Conservation (phyloP, 92 coral and sea anemone genomes). For the Pocillopora meandrina region DNA sequence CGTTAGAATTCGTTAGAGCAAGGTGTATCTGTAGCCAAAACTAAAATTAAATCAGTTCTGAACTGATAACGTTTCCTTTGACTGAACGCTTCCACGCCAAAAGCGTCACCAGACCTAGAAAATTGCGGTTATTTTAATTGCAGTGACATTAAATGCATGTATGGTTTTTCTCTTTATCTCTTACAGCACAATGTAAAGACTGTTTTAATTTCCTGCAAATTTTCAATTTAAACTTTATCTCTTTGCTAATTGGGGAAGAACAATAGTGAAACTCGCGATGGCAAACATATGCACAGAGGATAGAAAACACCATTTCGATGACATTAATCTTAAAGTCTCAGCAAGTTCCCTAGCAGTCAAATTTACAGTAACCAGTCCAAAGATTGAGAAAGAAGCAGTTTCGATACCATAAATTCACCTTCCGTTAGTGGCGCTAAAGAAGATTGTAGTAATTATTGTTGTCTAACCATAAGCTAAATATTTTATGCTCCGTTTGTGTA, state of each 20-base stretch:
- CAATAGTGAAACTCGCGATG: not conserved
- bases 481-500: conserved; percentile 14
- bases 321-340: not conserved
- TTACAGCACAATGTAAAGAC: conserved; percentile 1
- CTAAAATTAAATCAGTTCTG: not conserved
- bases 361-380: not conserved
- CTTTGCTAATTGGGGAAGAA: conserved; percentile 15
- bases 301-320: not conserved
- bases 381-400: not conserved
- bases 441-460: not conserved
- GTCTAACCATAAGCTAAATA: conserved; percentile 3
- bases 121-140: conserved; percentile 15
- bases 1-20: not conserved
- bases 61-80: not conserved
- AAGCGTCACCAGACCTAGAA: not conserved
- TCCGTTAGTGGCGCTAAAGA: not conserved
- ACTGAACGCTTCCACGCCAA: not conserved
- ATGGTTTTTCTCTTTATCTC: conserved; percentile 20
- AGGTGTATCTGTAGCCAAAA: not conserved
- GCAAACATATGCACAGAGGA: conserved; percentile 2
- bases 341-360: not conserved
- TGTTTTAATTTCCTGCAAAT: conserved; percentile 50
- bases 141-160: not conserved
- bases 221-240: conserved; percentile 13
- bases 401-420: not conserved